Conservation (phyloP, 2,797 vertebrate genomes). For the Coluber constrictor region DNA sequence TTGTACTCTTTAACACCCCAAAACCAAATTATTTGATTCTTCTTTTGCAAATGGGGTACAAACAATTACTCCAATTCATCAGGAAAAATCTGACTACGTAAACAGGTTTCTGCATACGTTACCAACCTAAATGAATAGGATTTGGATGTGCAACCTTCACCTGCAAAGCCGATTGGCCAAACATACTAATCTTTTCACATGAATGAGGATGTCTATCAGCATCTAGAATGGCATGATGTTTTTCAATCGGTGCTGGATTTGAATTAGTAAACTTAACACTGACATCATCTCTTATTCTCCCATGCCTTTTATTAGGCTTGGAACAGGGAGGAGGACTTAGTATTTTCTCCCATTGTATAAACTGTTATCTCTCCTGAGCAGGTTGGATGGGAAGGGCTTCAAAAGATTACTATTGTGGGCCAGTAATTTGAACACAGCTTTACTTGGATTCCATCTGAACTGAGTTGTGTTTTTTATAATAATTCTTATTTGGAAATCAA, state of each 20-base stretch:
- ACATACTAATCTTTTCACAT: neutral
- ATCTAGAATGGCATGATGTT: neutral
- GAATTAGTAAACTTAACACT: neutral
- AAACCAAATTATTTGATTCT: neutral
- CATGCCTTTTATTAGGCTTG: neutral
- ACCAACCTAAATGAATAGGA: neutral
- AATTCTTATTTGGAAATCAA: neutral
- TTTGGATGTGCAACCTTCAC: neutral
- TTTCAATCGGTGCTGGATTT: neutral
- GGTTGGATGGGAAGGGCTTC: neutral
- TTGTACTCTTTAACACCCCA: neutral
- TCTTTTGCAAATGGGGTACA: neutral
- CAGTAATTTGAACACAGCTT: neutral
- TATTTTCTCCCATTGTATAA: neutral
- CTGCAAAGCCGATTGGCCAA: neutral
- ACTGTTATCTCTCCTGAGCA: neutral
- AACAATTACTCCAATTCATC: neutral
- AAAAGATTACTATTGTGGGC: neutral
- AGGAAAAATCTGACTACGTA: neutral
- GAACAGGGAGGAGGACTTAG: neutral
- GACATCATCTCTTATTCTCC: neutral
- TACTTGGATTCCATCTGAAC: neutral
- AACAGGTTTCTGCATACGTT: neutral
- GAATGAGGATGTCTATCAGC: neutral
- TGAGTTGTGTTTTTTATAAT: neutral